These are phyloP conservation scores for Aurelia sp. DNA, from an alignment of 30 jellyfish, hydroid and myxozoan species.

Conservation along the genomic window DNA sequence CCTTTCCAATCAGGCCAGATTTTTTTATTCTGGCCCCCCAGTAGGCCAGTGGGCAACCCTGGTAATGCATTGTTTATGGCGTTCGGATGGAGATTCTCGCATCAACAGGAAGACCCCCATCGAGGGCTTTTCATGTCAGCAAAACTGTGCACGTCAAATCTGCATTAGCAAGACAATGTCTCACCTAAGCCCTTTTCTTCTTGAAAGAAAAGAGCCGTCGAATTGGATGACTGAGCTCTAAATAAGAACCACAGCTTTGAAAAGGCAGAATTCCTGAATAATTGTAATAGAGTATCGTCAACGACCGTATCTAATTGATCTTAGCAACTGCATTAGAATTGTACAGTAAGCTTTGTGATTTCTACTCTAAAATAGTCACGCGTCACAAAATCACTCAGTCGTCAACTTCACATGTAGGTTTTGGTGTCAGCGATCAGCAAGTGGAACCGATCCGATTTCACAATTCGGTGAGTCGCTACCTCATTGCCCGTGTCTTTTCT, in stretches of 20 bases:
- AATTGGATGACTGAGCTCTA: conserved; percentile 70
- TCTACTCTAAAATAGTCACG: conserved; percentile 70
- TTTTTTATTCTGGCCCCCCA: no score
- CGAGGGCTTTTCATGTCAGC: conserved; percentile 45
- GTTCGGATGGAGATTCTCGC: no score
- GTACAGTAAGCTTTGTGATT: conserved; percentile 44
- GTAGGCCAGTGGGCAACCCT: no score
- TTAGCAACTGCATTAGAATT: conserved; percentile 43
- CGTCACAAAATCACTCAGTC: conserved; percentile 62
- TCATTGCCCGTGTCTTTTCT: conserved; percentile 37
- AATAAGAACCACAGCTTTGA: conserved; percentile 65
- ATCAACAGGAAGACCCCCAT: conserved; percentile 57
- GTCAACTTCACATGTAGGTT: conserved; percentile 55
- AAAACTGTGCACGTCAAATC: conserved; percentile 57
- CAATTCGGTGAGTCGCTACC: conserved; percentile 79
- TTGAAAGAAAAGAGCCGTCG: conserved; percentile 65
- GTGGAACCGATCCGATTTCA: conserved; percentile 82
- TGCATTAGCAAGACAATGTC: conserved; percentile 27
- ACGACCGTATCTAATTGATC: conserved; percentile 54
- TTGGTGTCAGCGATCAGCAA: conserved; percentile 74
- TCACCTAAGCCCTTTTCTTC: conserved; percentile 36
- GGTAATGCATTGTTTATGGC: no score
- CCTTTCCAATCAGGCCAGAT: no score
- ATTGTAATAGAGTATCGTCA: conserved; percentile 58
- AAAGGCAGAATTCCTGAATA: conserved; percentile 56